Evolutionary conservation across 2,888 invertebrate genomes (phyloP).

Genomic region (Ichneumoninae sp.): DNA sequence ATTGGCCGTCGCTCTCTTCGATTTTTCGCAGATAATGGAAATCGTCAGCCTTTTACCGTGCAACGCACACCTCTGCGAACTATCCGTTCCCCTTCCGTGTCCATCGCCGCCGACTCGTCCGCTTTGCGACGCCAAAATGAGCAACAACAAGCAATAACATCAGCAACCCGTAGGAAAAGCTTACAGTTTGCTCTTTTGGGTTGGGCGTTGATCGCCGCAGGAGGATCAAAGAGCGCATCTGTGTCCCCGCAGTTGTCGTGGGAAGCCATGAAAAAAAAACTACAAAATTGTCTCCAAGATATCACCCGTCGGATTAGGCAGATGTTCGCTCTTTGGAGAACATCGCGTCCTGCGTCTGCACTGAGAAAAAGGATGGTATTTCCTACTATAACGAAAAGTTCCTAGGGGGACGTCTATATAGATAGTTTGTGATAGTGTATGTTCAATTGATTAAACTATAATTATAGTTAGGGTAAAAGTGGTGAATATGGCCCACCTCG

Average conservation of each 20-base stretch:
- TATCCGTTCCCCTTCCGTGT: background rate
- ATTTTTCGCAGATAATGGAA: conserved; percentile 61
- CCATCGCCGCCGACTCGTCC: background rate
- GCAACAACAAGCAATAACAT: conserved; percentile 37
- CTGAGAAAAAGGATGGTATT: too few species aligned
- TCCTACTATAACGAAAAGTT: too few species aligned
- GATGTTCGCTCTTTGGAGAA: conserved; percentile 1
- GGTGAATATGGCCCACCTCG: too few species aligned
- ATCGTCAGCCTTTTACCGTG: conserved; percentile 8
- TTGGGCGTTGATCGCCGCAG: background rate
- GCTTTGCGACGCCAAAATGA: conserved; percentile 62
- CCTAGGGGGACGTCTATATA: too few species aligned
- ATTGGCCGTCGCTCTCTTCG: conserved; percentile 70
- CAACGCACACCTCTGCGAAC: background rate
- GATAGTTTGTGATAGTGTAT: too few species aligned
- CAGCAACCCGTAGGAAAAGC: background rate
- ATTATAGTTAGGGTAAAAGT: too few species aligned
- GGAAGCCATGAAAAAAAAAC: background rate
- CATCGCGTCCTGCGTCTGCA: background rate
- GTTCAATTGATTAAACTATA: too few species aligned
- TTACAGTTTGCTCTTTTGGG: conserved; percentile 32
- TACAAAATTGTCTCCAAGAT: conserved; percentile 9
- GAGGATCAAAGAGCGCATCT: conserved; percentile 5
- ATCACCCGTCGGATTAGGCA: conserved; percentile 6
- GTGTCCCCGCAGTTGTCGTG: conserved; percentile 5